These are phyloP conservation scores for Bradypodion ventrale DNA, from an alignment of 2,797 vertebrate genomes.

Conservation along the genomic window DNA sequence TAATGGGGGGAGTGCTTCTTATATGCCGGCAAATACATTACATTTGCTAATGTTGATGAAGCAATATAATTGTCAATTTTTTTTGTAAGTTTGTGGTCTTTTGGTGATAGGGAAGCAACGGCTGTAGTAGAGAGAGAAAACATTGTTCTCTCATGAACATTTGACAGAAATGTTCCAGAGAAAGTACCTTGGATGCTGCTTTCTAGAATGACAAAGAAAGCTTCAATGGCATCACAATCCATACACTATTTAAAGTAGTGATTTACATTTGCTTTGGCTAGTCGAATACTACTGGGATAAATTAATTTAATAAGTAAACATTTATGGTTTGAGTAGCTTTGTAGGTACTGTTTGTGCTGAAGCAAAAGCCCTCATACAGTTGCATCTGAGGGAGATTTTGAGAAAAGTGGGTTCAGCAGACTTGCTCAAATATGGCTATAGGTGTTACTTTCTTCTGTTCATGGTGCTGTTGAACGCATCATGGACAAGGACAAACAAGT, in stretches of 20 bases:
- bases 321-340: not conserved
- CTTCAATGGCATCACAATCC: not conserved
- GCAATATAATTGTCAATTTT: not conserved
- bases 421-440: constrained; percentile 11
- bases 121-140: not conserved
- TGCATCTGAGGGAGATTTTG: not conserved
- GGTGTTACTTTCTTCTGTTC: constrained; percentile 10
- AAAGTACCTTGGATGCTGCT: not conserved
- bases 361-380: not conserved
- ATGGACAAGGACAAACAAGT: constrained; percentile 19
- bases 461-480: constrained; percentile 32
- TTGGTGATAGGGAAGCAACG: not conserved
- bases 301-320: not conserved
- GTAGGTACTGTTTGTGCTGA: not conserved
- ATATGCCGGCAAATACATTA: too few species aligned
- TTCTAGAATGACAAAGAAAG: not conserved
- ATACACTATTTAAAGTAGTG: not conserved
- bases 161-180: not conserved
- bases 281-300: not conserved
- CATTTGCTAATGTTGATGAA: not conserved
- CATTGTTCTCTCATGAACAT: not conserved
- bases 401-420: not conserved
- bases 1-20: too few species aligned
- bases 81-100: not conserved
- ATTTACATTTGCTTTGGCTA: not conserved